Percentiles rank a stretch among this genome's conserved stretches.
Conservation (phyloP, 2,797 vertebrate genomes). For the Cynopterus sphinx region DNA sequence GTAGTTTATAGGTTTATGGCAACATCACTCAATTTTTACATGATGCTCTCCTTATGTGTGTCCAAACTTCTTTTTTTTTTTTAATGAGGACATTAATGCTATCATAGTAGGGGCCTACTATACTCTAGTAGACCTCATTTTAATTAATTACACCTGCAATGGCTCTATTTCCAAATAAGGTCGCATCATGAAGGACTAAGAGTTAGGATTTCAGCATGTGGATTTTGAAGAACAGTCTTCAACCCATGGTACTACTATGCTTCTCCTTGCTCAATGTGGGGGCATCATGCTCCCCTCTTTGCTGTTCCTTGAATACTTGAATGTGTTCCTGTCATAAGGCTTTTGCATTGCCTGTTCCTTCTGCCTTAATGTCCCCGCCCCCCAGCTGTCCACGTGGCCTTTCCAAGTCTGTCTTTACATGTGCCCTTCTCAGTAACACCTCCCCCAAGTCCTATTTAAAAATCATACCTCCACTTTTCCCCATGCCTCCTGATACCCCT, state of each 20-base stretch:
- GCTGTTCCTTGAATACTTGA: background rate
- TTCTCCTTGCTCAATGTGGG: background rate
- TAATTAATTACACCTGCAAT: background rate
- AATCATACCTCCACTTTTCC: background rate
- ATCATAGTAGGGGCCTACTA: background rate
- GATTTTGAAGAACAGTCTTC: background rate
- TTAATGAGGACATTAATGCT: background rate
- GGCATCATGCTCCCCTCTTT: background rate
- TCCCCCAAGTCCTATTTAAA: background rate
- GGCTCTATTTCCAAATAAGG: background rate
- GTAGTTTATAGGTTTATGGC: background rate
- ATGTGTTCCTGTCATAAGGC: too few species aligned
- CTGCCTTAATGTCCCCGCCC: background rate
- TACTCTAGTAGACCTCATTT: background rate
- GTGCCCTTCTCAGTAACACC: background rate
- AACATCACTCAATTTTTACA: background rate
- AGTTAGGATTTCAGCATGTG: background rate
- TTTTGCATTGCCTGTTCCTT: background rate
- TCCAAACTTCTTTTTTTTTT: background rate
- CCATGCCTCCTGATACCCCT: background rate
- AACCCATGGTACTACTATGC: background rate
- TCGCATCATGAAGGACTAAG: background rate
- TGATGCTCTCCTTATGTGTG: background rate
- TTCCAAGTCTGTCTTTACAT: background rate
- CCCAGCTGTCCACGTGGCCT: background rate